Evolutionary conservation across 1,140 invertebrate species (phyloP).

Genomic region (Rhagoletis zephyria): DNA sequence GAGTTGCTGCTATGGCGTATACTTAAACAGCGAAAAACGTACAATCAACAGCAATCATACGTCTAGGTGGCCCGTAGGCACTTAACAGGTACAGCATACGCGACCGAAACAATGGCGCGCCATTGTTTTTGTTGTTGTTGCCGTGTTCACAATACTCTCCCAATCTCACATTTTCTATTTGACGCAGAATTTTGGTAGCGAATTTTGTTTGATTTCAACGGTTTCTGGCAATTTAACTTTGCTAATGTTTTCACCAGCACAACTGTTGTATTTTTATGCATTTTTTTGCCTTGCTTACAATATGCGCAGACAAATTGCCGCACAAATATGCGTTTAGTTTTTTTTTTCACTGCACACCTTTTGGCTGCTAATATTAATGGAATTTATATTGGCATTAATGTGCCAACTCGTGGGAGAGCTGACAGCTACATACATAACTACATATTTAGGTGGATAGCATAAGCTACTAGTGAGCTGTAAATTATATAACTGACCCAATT

Average conservation of each 20-base stretch:
- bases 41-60: too few species aligned
- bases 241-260: background rate
- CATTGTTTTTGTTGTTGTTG: too few species aligned
- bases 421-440: background rate
- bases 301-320: background rate
- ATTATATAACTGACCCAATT: background rate
- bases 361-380: constrained; percentile 4
- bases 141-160: too few species aligned
- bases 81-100: too few species aligned
- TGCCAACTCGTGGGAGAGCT: background rate
- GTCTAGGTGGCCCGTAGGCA: too few species aligned
- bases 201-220: background rate
- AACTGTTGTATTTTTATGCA: background rate
- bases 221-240: background rate
- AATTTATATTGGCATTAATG: constrained; percentile 1
- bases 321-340: background rate
- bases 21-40: too few species aligned
- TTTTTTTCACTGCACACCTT: background rate
- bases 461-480: background rate
- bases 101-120: too few species aligned
- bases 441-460: background rate
- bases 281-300: background rate
- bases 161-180: too few species aligned
- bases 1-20: too few species aligned
- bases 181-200: too few species aligned